Evolutionary conservation across 92 coral and sea anemone species (phyloP), one percentile per base, ranked within the genome.

Genomic region (Diadumene lineata): DNA sequence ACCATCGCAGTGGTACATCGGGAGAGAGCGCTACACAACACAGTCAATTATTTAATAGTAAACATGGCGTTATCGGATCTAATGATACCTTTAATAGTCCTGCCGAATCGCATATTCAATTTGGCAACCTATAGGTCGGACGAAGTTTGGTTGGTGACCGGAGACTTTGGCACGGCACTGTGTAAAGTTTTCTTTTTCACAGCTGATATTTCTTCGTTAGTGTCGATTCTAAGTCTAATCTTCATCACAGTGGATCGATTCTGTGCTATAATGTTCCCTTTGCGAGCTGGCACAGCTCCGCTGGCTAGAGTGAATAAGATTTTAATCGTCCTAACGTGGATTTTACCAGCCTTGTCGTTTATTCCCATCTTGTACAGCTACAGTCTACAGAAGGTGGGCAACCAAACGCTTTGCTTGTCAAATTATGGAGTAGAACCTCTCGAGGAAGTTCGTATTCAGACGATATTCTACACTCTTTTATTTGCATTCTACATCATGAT

Each of bases 61-160:
- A 78, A 78, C 51, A 78, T 78, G 82, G 75, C 82, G 11, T 4
- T 68, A 1, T 62, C 72, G 43, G 82, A 78, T 48, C 82, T 78
- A 27, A 50, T 78, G 24, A 68, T 43, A 17, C 82, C 82, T 0
- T 22, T 68, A 8, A 23, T 67, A 9, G 38, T 43, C 16, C 50
- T 68, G 1, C 79, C 79, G 15, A 31, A 69, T 7, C 23, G 4
- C 1, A 57, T 78, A 60, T 62, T 68, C 23, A 16, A 56, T 60
- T n/a, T 34, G 55, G 74, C 82, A 13, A 51, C 34, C 18, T 44
- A 31, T 22, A 62, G 16, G 68, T 2, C 38, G 10, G 38, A 58
- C 19, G 27, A 21, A 29, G 69, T 28, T 4, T 78, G 82, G 82
- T 25, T 33, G 34, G 72, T 78, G 27, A 30, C 13, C 1, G 82